Evolutionary conservation across 2,888 invertebrate species (phyloP).

Genomic region (Drosophila leonis): DNA sequence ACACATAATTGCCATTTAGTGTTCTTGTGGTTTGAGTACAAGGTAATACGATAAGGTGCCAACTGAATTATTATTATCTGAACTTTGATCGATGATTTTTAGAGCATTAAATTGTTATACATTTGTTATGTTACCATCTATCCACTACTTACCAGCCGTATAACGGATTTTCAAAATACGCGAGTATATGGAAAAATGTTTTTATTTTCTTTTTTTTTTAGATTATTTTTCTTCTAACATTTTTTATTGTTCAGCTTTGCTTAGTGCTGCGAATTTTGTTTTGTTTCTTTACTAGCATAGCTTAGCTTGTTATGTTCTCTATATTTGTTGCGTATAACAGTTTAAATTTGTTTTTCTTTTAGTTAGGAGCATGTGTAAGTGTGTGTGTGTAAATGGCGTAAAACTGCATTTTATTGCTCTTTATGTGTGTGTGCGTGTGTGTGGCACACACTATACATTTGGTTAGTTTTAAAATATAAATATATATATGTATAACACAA

Average conservation of each 20-base stretch:
- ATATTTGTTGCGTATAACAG: constrained; percentile 67
- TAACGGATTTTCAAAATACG: constrained; percentile 7
- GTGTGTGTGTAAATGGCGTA: constrained; percentile 49
- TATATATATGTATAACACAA: constrained; percentile 31
- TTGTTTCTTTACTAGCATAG: constrained; percentile 29
- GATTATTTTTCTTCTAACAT: constrained; percentile 55
- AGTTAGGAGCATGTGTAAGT: constrained; percentile 20
- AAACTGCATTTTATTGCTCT: constrained; percentile 51
- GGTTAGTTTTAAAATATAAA: constrained; percentile 48
- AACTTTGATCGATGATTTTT: constrained; percentile 66
- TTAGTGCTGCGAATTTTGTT: constrained; percentile 26
- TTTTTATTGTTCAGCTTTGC: constrained; percentile 71
- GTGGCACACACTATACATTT: constrained; percentile 38
- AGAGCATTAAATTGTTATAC: constrained; percentile 33
- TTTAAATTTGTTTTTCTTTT: constrained; percentile 15
- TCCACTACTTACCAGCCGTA: constrained; percentile 24
- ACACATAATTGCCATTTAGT: constrained; percentile 8
- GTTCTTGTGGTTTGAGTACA: constrained; percentile 49
- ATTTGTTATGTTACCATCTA: not conserved
- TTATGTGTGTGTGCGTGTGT: constrained; percentile 31
- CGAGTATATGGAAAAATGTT: constrained; percentile 49
- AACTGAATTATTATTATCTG: constrained; percentile 37
- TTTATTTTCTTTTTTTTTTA: constrained; percentile 38
- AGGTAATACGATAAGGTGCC: constrained; percentile 47
- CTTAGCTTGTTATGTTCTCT: constrained; percentile 8